Evolutionary conservation across 1,140 invertebrate genomes (phyloP), one percentile per base, ranked within the genome.

Genomic region (Cherax quadricarinatus): DNA sequence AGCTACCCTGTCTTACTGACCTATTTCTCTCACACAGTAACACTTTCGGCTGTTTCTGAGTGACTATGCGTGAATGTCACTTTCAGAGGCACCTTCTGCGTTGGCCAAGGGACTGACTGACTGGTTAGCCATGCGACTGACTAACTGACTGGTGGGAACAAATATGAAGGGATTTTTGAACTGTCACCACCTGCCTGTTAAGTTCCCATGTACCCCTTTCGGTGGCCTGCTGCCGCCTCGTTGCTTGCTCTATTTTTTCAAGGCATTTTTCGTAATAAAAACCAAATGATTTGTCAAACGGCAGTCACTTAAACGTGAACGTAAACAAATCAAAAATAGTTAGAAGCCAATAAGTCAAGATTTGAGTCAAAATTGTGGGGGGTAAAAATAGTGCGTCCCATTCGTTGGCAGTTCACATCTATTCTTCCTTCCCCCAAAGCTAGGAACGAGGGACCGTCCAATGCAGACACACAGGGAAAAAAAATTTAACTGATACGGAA

Each of bases 141-240:
- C 53, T 57, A n/a, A 21, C 14, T 18, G 66, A 70, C 14, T 24
- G n/a, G 70, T 49, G 85, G 66, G 66, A 21, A 49, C 24, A 75
- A 53, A 75, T 87, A 75, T 87, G 85, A 57, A 66, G 53, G 4
- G 41, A 53, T 87, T 30, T 41, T 30, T 51, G 51, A 87, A 51
- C 86, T 48, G 41, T 21, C 53, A 30, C 86, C 86, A 88, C 86
- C 75, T 88, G 78, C 86, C 75, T 53, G 14, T 48, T 21, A 57
- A 51, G 70, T 88, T 88, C 78, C 86, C 75, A 88, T 88, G 86
- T 88, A 88, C 86, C 86, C 86, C 86, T 88, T 88, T 88, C 75
- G 16, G 30, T 18, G 10, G 18, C n/a, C 0, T 6, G 49, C 18
- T 62, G 57, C 82, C 30, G 57, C 9, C 6, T 14, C 16, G n/a